These are phyloP conservation scores for Albula glossodonta DNA, from an alignment of 2,113 vertebrate genomes.

Conservation along the genomic window DNA sequence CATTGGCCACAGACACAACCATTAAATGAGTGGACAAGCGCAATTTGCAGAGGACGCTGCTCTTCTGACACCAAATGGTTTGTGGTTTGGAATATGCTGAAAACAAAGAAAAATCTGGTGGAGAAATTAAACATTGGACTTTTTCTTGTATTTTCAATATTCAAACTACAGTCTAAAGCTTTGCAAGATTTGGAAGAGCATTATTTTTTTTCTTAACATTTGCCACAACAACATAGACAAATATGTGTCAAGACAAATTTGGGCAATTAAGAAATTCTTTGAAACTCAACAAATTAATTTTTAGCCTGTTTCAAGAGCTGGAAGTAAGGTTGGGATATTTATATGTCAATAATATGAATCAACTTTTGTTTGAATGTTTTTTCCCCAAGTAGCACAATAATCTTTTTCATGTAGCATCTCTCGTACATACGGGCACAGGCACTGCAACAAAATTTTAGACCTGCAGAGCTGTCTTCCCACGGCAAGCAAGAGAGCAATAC, in stretches of 20 bases:
- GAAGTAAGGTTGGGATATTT: no score
- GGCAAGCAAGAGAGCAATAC: not conserved
- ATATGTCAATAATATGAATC: no score
- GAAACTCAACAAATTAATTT: no score
- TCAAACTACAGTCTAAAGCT: conserved; percentile 22
- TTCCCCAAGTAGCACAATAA: no score
- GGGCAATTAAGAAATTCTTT: no score
- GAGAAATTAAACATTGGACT: conserved; percentile 16
- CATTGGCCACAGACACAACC: not conserved
- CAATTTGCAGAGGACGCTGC: not conserved
- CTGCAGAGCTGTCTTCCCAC: no score
- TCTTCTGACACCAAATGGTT: conserved; percentile 17
- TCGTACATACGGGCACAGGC: no score
- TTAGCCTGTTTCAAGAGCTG: no score
- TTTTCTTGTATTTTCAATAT: not conserved
- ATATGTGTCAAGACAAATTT: not conserved
- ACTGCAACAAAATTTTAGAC: no score
- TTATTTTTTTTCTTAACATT: not conserved
- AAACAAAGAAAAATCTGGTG: not conserved
- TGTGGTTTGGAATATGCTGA: conserved; percentile 15
- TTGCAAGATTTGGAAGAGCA: conserved; percentile 25
- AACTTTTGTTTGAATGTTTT: no score
- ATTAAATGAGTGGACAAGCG: not conserved
- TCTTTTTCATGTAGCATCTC: no score
- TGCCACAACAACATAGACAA: conserved; percentile 26